Percentiles rank a stretch among this genome's conserved stretches.
phyloP scores from a whole-genome alignment of 2,797 vertebrate species.

The Nasua narica region DNA sequence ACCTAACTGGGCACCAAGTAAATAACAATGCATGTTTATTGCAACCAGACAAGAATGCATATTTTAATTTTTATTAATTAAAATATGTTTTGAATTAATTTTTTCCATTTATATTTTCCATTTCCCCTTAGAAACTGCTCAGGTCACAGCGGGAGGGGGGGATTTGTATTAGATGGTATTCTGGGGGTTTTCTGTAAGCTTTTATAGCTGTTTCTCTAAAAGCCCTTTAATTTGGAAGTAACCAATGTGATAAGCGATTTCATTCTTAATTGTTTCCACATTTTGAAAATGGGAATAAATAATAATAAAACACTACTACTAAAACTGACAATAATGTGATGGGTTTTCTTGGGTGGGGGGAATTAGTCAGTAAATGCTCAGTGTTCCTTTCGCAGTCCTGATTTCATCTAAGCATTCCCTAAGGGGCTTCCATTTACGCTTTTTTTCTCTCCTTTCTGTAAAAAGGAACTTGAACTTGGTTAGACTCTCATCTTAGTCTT shows the following conservation, averaged over 20 bases:
- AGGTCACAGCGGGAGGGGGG: neutral
- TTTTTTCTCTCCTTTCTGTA: neutral
- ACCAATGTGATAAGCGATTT: neutral
- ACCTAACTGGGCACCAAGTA: neutral
- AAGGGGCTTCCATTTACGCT: neutral
- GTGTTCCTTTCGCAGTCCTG: neutral
- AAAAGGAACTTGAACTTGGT: neutral
- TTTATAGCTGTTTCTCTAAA: slow-evolving; percentile 28
- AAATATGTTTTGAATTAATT: slow-evolving; percentile 16
- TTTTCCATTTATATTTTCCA: neutral
- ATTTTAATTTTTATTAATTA: slow-evolving; percentile 2
- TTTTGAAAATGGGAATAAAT: neutral
- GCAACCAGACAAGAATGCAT: neutral
- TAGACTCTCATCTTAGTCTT: neutral
- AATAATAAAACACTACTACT: neutral
- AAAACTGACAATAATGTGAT: neutral
- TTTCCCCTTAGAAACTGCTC: neutral
- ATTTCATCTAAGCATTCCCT: neutral
- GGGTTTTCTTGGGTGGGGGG: neutral
- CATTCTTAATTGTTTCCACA: neutral
- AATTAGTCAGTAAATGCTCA: neutral
- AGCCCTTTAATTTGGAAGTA: slow-evolving; percentile 12
- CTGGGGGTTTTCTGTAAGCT: neutral
- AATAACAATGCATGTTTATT: neutral
- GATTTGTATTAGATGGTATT: neutral